Conservation (phyloP, 2,797 vertebrate species). For the Forpus xanthops region DNA sequence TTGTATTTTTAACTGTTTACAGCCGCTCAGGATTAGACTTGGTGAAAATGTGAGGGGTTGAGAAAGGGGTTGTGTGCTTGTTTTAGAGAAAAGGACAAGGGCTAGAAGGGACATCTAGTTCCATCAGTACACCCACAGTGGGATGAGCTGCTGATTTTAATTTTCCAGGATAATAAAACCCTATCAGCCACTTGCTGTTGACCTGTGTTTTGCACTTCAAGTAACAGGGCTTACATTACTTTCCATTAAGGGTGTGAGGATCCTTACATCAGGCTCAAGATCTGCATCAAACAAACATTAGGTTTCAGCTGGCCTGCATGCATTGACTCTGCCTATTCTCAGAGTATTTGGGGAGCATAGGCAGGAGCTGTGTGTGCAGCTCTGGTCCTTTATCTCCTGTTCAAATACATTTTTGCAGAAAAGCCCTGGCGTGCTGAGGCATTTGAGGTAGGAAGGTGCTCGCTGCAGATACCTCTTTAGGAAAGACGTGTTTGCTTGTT, state of each 20-base stretch:
- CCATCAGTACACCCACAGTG: background rate
- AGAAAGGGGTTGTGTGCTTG: background rate
- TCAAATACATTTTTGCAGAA: background rate
- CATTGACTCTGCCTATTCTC: background rate
- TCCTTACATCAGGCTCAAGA: background rate
- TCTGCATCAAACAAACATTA: background rate
- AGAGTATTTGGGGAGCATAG: background rate
- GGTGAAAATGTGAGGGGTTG: background rate
- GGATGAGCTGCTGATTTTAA: conserved; percentile 3
- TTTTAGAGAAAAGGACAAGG: background rate
- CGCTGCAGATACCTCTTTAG: background rate
- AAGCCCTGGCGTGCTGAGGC: background rate
- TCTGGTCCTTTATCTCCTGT: background rate
- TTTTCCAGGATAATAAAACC: conserved; percentile 13
- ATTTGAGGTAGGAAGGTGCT: background rate
- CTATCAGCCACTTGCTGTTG: background rate
- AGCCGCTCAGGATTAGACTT: conserved; percentile 13
- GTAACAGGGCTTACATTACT: background rate
- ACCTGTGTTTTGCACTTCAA: background rate
- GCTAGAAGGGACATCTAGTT: background rate
- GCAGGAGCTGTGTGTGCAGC: background rate
- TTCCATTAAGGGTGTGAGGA: background rate
- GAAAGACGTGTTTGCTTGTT: background rate
- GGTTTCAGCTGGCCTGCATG: background rate
- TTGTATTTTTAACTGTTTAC: conserved; percentile 35